These are phyloP conservation scores for Darevskia nairensis DNA, from an alignment of 2,797 vertebrate genomes.

Conservation along the genomic window DNA sequence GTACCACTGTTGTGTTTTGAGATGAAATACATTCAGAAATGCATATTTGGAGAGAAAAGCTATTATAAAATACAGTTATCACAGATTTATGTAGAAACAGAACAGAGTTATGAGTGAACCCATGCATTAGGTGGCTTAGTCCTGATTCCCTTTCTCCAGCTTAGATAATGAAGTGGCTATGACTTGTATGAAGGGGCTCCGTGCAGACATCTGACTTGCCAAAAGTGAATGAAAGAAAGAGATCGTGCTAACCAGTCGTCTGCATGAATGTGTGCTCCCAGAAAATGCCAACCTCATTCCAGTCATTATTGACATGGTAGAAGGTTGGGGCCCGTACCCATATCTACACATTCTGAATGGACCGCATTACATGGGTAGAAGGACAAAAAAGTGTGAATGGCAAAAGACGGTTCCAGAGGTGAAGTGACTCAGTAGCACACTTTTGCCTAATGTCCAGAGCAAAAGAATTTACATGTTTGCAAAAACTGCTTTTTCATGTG, in stretches of 20 bases:
- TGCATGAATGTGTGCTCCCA: background rate
- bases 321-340: background rate
- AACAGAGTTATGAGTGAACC: background rate
- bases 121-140: background rate
- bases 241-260: background rate
- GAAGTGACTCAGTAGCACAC: background rate
- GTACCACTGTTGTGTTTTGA: background rate
- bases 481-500: background rate
- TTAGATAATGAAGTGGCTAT: too few relatives aligned
- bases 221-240: background rate
- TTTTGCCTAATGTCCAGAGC: background rate
- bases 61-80: background rate
- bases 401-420: background rate
- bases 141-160: background rate
- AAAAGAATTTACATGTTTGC: background rate
- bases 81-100: background rate
- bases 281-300: background rate
- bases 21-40: background rate
- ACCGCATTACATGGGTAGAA: background rate
- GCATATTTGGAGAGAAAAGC: background rate
- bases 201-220: background rate
- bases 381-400: background rate
- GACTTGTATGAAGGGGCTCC: background rate
- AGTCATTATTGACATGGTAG: background rate
- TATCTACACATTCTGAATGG: background rate